Conservation (phyloP, 2,113 vertebrate species). For the Bothrops jararaca region DNA sequence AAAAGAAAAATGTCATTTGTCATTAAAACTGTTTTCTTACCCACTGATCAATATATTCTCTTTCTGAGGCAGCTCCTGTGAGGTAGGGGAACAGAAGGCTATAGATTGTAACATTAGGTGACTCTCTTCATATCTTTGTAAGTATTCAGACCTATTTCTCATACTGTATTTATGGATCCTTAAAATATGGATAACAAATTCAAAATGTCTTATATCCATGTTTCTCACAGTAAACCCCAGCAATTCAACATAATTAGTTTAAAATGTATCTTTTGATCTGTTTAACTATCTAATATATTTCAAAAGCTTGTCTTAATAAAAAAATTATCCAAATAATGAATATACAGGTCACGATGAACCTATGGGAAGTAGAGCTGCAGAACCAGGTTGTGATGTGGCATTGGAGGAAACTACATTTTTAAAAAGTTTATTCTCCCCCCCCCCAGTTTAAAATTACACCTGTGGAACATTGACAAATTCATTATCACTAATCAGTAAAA, state of each 20-base stretch:
- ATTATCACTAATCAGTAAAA: not conserved
- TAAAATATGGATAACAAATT: not conserved
- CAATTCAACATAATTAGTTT: not conserved
- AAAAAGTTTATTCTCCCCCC: not conserved
- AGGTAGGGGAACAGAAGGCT: constrained; percentile 37
- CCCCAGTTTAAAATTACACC: not conserved
- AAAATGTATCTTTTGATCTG: not conserved
- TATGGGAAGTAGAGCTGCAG: not conserved
- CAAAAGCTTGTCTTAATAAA: not conserved
- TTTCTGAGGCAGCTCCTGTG: constrained; percentile 1
- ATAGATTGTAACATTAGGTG: constrained; percentile 34
- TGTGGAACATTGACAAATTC: not conserved
- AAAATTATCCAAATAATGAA: not conserved
- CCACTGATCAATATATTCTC: not conserved
- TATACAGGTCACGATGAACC: not conserved
- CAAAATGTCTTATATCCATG: not conserved
- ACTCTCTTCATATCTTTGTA: constrained; percentile 12
- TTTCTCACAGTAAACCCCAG: not conserved
- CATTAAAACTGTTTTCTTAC: constrained; percentile 21
- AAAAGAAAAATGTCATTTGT: not conserved
- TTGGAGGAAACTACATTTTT: no score
- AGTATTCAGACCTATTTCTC: not conserved
- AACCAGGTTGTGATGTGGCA: not conserved
- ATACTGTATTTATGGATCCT: not conserved
- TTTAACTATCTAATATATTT: not conserved